These are phyloP conservation scores for Pycnonotus jocosus DNA, from an alignment of 2,113 vertebrate genomes.

Conservation along the genomic window DNA sequence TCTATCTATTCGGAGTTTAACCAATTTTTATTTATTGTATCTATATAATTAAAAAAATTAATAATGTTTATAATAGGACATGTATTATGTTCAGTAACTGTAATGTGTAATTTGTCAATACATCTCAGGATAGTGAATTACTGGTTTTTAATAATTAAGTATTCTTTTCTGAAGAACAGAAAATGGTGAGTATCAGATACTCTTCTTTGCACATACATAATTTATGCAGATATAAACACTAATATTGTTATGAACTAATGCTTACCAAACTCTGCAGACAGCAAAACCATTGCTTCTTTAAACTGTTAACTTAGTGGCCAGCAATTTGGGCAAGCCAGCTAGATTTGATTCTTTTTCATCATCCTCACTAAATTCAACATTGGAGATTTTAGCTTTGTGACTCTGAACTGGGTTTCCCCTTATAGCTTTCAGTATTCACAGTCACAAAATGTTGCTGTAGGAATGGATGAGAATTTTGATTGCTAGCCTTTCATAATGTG, in stretches of 20 bases:
- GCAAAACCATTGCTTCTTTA: neutral
- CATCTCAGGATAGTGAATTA: neutral
- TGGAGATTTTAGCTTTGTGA: neutral
- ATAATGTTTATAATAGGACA: neutral
- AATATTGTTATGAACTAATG: neutral
- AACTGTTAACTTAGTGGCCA: neutral
- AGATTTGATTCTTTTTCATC: neutral
- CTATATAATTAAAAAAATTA: neutral
- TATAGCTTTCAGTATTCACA: neutral
- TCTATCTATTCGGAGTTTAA: neutral
- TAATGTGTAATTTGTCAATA: neutral
- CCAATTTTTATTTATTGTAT: neutral
- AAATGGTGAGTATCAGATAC: neutral
- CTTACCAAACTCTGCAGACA: neutral
- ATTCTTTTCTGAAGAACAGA: neutral
- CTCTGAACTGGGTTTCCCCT: neutral
- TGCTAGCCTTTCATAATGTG: neutral
- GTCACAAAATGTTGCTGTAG: neutral
- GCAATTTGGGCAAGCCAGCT: neutral
- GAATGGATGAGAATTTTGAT: neutral
- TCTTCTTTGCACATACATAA: neutral
- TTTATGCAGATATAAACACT: neutral
- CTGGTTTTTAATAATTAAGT: neutral
- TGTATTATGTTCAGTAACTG: neutral
- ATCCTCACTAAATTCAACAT: neutral